Percentiles rank a stretch among this genome's conserved stretches.
These are phyloP conservation scores for Lypha dubia DNA, from an alignment of 2,888 invertebrate genomes.

Conservation along the genomic window DNA sequence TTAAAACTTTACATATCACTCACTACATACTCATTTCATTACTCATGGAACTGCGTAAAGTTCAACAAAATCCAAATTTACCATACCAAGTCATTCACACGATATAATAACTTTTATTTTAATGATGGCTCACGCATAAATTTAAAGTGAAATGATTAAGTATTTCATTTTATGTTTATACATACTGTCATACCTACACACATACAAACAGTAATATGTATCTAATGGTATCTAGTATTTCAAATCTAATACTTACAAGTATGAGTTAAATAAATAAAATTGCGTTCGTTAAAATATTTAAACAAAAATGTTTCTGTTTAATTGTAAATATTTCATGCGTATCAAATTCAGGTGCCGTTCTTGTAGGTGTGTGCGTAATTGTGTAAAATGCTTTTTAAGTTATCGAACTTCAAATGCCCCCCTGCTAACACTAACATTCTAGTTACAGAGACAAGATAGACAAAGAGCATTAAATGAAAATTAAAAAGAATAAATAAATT, in stretches of 20 bases:
- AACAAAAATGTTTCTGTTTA: background rate
- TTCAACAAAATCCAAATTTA: background rate
- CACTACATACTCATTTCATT: background rate
- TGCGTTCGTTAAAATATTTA: too few relatives aligned
- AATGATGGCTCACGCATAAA: conserved; percentile 17
- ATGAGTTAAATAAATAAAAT: too few relatives aligned
- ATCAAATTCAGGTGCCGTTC: background rate
- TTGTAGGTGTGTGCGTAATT: background rate
- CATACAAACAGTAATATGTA: too few relatives aligned
- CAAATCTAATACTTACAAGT: conserved; percentile 33
- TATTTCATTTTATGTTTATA: conserved; percentile 6
- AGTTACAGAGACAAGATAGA: background rate
- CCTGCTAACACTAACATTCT: background rate
- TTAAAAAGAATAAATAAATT: background rate
- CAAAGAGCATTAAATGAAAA: background rate
- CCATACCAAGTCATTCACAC: conserved; percentile 22
- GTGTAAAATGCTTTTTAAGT: background rate
- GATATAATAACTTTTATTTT: background rate
- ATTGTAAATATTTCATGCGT: conserved; percentile 14
- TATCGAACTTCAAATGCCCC: background rate
- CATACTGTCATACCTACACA: background rate
- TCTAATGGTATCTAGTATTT: conserved; percentile 51
- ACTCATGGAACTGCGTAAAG: background rate
- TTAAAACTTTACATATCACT: too few relatives aligned
- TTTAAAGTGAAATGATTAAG: background rate